Conservation (phyloP, 2,797 vertebrate genomes). For the Apogon talboti region DNA sequence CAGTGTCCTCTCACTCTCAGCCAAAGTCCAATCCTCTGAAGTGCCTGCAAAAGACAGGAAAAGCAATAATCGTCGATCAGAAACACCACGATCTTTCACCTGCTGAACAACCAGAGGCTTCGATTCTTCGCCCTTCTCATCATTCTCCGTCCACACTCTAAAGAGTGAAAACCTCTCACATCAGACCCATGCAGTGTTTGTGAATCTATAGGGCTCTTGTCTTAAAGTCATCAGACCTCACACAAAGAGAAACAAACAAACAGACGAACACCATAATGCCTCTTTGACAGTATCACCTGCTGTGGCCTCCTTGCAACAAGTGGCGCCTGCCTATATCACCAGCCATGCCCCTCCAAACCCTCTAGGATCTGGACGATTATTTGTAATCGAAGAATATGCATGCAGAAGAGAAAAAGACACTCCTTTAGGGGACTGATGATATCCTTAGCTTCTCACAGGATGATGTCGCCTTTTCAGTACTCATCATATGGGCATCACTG, state of each 20-base stretch:
- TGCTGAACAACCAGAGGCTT: constrained; percentile 15
- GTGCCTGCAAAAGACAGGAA: constrained; percentile 80
- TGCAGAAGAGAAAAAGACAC: constrained; percentile 22
- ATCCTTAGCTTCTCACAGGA: constrained; percentile 20
- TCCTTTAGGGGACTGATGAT: neutral
- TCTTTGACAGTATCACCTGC: constrained; percentile 76
- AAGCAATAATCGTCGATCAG: constrained; percentile 71
- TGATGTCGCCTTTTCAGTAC: constrained; percentile 49
- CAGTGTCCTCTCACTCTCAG: constrained; percentile 55
- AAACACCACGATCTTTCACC: constrained; percentile 21
- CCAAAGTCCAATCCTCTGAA: constrained; percentile 80
- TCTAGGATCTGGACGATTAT: constrained; percentile 34
- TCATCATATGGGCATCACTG: constrained; percentile 12
- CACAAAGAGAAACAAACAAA: constrained; percentile 44
- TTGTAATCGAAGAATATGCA: constrained; percentile 35
- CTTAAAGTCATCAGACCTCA: constrained; percentile 70
- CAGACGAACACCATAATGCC: constrained; percentile 78
- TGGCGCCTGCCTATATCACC: constrained; percentile 67
- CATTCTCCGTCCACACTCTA: constrained; percentile 38
- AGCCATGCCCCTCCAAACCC: constrained; percentile 56
- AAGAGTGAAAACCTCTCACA: constrained; percentile 22
- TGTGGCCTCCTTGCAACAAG: constrained; percentile 73
- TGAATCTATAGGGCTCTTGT: constrained; percentile 71
- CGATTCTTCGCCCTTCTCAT: constrained; percentile 4
- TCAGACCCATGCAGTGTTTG: constrained; percentile 36